Percentiles rank a stretch among this genome's conserved stretches.
These are phyloP conservation scores for Tipula unca DNA, from an alignment of 2,888 invertebrate species.

Conservation along the genomic window DNA sequence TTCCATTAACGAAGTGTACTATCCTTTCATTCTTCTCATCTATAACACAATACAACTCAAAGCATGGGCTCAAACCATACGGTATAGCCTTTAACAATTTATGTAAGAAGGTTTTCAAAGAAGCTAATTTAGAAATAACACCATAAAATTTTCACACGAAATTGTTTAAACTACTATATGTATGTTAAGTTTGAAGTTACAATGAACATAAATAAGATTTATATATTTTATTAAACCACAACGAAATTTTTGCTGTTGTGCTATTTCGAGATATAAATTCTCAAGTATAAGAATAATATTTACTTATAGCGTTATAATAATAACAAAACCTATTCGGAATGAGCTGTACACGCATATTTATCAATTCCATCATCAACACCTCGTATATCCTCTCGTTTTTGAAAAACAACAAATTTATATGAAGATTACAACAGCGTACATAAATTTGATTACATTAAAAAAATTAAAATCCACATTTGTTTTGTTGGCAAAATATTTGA, in stretches of 20 bases:
- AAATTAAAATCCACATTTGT: not conserved
- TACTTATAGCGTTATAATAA: not conserved
- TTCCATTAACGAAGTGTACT: too few species aligned
- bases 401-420: not conserved
- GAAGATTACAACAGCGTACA: not conserved
- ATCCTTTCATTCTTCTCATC: too few species aligned
- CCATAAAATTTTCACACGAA: too few species aligned
- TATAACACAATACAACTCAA: too few species aligned
- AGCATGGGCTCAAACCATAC: too few species aligned
- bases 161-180: too few species aligned
- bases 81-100: too few species aligned
- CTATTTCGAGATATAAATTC: not conserved
- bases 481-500: not conserved
- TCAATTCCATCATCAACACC: not conserved
- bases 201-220: too few species aligned
- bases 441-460: not conserved
- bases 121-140: too few species aligned
- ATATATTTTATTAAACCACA: too few species aligned
- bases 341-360: not conserved
- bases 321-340: not conserved
- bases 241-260: not conserved
- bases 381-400: not conserved
- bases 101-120: too few species aligned
- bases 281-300: not conserved
- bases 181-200: too few species aligned